These are phyloP conservation scores for Melanotaenia duboulayi DNA, from an alignment of 2,113 vertebrate species.

Conservation along the genomic window DNA sequence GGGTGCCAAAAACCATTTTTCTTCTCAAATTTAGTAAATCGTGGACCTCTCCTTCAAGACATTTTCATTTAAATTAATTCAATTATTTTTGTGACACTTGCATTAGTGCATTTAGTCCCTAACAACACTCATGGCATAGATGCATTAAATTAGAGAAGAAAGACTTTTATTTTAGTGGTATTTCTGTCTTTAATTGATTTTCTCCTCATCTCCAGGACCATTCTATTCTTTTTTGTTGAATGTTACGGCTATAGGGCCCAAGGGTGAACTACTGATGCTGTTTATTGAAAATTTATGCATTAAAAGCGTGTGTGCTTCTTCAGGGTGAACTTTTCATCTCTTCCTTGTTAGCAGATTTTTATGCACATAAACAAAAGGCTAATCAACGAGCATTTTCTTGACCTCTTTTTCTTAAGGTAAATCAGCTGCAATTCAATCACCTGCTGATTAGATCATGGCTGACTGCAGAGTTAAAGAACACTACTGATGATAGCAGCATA, in stretches of 20 bases:
- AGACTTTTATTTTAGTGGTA: neutral
- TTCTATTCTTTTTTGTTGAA: neutral
- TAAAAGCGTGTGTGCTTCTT: constrained; percentile 3
- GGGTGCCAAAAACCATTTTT: neutral
- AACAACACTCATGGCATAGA: neutral
- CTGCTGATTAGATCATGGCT: constrained; percentile 6
- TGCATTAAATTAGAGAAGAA: neutral
- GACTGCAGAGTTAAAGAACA: constrained; percentile 10
- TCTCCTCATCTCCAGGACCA: neutral
- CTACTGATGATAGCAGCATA: neutral
- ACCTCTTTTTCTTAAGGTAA: constrained; percentile 23
- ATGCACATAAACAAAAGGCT: constrained; percentile 21
- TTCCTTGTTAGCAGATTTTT: constrained; percentile 31
- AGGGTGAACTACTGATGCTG: neutral
- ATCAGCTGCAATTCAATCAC: neutral
- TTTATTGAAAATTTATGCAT: neutral
- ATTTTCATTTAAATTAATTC: too few species aligned
- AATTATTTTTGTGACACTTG: too few species aligned
- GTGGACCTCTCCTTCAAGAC: too few species aligned
- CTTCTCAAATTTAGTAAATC: too few species aligned
- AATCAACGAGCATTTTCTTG: constrained; percentile 2
- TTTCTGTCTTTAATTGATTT: neutral
- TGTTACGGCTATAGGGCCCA: too few species aligned
- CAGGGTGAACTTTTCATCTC: constrained; percentile 27
- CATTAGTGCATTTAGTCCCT: neutral